Evolutionary conservation across 2,113 vertebrate species (phyloP).

Genomic region (Cnemophilus loriae): DNA sequence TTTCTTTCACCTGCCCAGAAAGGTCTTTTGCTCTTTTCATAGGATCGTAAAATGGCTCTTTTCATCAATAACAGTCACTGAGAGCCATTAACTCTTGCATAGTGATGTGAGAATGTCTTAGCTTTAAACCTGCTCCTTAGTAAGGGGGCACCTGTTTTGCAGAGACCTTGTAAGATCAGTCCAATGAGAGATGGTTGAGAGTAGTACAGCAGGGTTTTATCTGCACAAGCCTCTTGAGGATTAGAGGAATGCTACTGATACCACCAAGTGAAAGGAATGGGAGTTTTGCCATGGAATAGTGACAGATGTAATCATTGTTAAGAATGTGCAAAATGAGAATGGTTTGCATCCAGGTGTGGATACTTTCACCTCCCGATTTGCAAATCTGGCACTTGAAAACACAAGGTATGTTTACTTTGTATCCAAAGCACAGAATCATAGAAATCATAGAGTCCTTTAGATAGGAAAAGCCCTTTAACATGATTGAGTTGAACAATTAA

Average conservation of each 20-base stretch:
- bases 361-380: background rate
- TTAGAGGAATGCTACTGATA: background rate
- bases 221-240: background rate
- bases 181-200: background rate
- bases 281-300: background rate
- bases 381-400: background rate
- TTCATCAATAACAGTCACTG: background rate
- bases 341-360: background rate
- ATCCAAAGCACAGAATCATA: background rate
- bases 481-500: rapidly evolving
- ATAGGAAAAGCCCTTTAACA: background rate
- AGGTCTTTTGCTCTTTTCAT: background rate
- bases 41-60: background rate
- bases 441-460: background rate
- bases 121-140: background rate
- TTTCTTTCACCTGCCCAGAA: background rate
- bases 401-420: background rate
- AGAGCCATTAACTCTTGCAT: background rate
- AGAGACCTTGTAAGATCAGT: background rate
- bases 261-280: background rate
- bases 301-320: background rate
- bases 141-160: background rate
- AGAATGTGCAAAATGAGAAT: background rate
- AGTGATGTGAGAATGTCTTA: rapidly evolving
- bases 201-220: background rate